These are phyloP conservation scores for Dipodomys spectabilis DNA, from an alignment of 2,113 vertebrate genomes.

Conservation along the genomic window DNA sequence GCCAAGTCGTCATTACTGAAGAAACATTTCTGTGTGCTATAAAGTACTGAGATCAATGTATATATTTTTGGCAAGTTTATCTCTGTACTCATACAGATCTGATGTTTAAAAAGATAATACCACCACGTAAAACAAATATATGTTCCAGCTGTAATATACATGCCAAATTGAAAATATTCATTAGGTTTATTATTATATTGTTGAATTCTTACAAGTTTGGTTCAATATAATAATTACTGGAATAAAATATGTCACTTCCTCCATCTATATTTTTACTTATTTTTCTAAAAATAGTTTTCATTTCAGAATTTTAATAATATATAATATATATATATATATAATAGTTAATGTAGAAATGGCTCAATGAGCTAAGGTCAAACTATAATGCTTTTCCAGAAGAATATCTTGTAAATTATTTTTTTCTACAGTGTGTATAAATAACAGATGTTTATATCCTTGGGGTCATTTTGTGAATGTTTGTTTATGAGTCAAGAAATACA, in stretches of 20 bases:
- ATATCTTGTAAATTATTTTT: background rate
- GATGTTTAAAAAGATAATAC: background rate
- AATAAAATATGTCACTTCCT: background rate
- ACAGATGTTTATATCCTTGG: background rate
- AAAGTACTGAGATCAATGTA: background rate
- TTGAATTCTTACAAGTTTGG: background rate
- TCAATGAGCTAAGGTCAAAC: background rate
- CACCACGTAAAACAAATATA: background rate
- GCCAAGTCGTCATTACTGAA: background rate
- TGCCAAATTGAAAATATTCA: background rate
- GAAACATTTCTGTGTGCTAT: background rate
- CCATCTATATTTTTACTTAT: background rate
- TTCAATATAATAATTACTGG: background rate
- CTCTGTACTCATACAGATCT: background rate
- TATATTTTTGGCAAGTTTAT: background rate
- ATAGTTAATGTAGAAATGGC: background rate
- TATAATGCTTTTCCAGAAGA: background rate
- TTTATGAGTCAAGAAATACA: background rate
- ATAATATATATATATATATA: background rate
- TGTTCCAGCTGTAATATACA: background rate
- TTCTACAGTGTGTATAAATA: background rate
- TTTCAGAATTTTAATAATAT: background rate
- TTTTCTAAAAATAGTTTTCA: background rate
- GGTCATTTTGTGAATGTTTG: slow-evolving; percentile 15
- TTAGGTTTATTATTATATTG: background rate